Evolutionary conservation across 2,113 vertebrate species (phyloP), one percentile per base, ranked within the genome.

Genomic region (Myiopsitta monachus): DNA sequence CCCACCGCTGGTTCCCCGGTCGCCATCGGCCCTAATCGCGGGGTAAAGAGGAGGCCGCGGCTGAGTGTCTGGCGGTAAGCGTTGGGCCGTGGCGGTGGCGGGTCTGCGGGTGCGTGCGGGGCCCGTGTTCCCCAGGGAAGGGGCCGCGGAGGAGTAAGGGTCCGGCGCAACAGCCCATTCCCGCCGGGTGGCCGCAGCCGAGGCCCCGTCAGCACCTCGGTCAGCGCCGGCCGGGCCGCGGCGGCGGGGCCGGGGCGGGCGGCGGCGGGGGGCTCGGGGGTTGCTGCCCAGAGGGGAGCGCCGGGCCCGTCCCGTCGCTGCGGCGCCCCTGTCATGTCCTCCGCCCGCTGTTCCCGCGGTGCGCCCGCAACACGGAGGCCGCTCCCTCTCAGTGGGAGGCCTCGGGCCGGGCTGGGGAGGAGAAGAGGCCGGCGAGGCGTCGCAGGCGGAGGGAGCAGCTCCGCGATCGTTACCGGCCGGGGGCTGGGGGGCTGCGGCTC

Each of bases 201-300:
- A 21, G 27, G 31, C 63, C 28, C 57, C 21, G 41, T 92, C 95
- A 92, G 95, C 39, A 89, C 94, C 90, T 63, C 76, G 92, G 94
- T 52, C 92, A 92, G 92, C 93, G 72, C 69, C 44, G 21, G 18
- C 14, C 9, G 21, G 23, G 68, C 30, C 43, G 74, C 18, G 38
- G 43, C 10, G 38, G 19, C 17, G 41, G 21, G 28, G 68, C 30
- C 43, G 74, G 14, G 38, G 36, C 10, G 26, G 13, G 36, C 12
- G 6, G 51, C 52, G 36, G 43, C 19, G 26, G 46, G 26, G 46
- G 38, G n/a, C 22, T 26, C 14, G 14, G 51, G 43, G 36, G 18
- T 7, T 15, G 33, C 28, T 36, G 72, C 62, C 31, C 52, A 30
- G 63, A 36, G 30, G 43, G 27, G 18, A n/a, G 30, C 18, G 44